A percentile compares a stretch with the other conserved stretches of the same genome.
phyloP scores from a whole-genome alignment of 2,113 vertebrate species.

The Thomomys bottae region DNA sequence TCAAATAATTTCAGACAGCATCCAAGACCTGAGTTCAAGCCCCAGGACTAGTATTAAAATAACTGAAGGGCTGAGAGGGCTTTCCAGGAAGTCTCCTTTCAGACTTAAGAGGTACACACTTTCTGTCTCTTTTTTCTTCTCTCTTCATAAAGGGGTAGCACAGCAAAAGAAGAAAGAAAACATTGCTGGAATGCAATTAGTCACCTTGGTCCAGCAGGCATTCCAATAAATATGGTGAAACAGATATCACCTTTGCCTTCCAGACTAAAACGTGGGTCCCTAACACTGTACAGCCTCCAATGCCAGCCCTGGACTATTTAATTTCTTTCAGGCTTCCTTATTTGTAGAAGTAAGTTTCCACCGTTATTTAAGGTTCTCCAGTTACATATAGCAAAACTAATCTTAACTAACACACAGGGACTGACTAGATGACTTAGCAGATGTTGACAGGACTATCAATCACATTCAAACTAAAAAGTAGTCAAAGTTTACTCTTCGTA shows the following conservation, averaged over 20 bases:
- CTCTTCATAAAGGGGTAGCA: background rate
- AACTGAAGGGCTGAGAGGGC: background rate
- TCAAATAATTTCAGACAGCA: too few species aligned
- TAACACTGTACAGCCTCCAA: background rate
- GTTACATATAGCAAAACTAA: background rate
- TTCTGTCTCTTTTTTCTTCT: background rate
- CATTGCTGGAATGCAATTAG: background rate
- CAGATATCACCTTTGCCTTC: background rate
- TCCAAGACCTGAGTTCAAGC: too few species aligned
- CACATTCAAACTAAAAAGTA: slow-evolving; percentile 3
- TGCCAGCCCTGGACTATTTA: background rate
- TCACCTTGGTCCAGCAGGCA: background rate
- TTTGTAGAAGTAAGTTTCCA: slow-evolving; percentile 18
- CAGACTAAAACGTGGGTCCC: background rate
- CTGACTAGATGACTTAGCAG: background rate
- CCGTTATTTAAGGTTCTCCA: background rate
- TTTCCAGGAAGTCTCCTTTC: background rate
- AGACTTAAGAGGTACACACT: background rate
- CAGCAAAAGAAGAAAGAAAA: background rate
- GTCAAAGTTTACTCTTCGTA: background rate
- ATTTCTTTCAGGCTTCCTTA: slow-evolving; percentile 4
- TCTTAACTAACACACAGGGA: background rate
- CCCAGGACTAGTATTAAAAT: too few species aligned
- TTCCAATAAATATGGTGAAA: background rate
- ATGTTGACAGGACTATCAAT: background rate